Conservation (phyloP, 1,140 invertebrate species). For the Leptestheria dahalacensis region DNA sequence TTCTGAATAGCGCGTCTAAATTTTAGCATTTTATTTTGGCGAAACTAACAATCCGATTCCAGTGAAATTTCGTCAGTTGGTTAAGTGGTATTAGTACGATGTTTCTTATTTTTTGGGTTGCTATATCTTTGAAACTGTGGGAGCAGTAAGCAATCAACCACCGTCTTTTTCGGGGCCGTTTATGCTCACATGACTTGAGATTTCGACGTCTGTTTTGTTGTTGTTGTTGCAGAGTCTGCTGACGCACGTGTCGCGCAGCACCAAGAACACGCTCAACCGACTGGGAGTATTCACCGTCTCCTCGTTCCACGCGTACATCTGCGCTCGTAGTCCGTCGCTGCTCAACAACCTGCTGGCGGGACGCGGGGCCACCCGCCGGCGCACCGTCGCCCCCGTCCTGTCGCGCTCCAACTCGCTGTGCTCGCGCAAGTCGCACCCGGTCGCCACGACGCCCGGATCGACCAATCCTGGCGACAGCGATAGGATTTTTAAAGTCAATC, state of each 20-base stretch:
- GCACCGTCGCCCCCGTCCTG: conserved; percentile 39
- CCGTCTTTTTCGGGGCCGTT: not conserved
- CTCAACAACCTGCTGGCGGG: conserved; percentile 83
- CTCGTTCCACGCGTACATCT: conserved; percentile 94
- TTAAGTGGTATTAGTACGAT: no score
- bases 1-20: no score
- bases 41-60: no score
- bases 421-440: conserved; percentile 25
- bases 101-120: no score
- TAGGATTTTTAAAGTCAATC: conserved; percentile 69
- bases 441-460: conserved; percentile 64
- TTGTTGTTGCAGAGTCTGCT: conserved; percentile 63
- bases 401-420: conserved; percentile 70
- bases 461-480: conserved; percentile 47
- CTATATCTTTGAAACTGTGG: no score
- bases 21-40: no score
- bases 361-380: conserved; percentile 69
- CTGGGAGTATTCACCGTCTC: conserved; percentile 94
- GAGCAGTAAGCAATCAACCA: no score
- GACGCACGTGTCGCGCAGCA: conserved; percentile 84
- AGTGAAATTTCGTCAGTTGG: no score
- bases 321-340: conserved; percentile 78
- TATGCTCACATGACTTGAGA: no score
- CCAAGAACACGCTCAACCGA: conserved; percentile 86
- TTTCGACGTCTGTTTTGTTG: conserved; percentile 16